Evolutionary conservation across 2,888 invertebrate species (phyloP).

Genomic region (Spilarctia lutea): DNA sequence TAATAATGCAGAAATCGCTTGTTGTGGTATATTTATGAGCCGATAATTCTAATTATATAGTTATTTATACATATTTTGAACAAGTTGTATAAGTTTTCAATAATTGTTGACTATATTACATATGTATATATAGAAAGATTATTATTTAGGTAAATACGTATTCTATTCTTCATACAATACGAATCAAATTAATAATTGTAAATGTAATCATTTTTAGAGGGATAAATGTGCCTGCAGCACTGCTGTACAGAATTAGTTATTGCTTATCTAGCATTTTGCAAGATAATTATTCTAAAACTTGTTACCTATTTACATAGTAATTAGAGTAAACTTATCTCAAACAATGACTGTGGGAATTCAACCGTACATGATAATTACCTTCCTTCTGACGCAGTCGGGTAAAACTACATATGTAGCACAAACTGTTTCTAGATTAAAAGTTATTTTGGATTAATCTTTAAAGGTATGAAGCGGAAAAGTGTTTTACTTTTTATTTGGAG

Average conservation of each 20-base stretch:
- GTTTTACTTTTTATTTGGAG: background rate
- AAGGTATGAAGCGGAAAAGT: too few relatives aligned
- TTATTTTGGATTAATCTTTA: background rate
- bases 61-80: background rate
- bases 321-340: background rate
- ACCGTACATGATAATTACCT: background rate
- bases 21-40: constrained; percentile 23
- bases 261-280: background rate
- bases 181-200: background rate
- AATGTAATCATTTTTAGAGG: background rate
- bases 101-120: background rate
- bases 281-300: background rate
- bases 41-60: constrained; percentile 19
- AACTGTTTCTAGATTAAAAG: background rate
- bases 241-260: background rate
- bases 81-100: background rate
- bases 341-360: background rate
- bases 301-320: background rate
- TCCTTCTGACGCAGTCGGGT: too few relatives aligned
- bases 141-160: background rate
- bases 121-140: background rate
- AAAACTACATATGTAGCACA: background rate
- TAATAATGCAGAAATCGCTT: constrained; percentile 38
- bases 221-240: background rate
- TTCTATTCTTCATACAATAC: background rate